Evolutionary conservation across 2,888 invertebrate species (phyloP), one percentile per base, ranked within the genome.

Genomic region (Sturmia bella): DNA sequence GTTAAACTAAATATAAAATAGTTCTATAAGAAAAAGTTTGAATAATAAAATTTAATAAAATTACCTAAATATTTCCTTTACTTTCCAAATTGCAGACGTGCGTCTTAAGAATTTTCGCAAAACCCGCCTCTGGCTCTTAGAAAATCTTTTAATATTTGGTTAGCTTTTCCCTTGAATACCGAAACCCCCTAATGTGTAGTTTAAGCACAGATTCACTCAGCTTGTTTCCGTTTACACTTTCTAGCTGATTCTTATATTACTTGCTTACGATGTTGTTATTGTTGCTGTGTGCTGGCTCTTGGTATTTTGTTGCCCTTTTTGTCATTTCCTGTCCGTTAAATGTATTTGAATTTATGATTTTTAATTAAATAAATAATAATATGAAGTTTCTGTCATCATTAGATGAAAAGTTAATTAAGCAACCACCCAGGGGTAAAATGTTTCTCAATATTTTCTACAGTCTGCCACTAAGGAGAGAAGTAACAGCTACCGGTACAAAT

Each of bases 291-390:
- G n/a, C n/a, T n/a, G n/a, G n/a, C n/a, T 50, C 17, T 39, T 39
- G 9, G 32, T 32, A 32, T 9, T 50, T 15, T 13, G 37, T 24
- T 57, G 17, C 17, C 24, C 13, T 27, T 54, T 24, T 27, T 39
- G 9, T 0, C 7, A 17, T 27, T 15, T 27, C 21, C 32, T 45
- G 19, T 32, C 32, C 50, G n/a, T 52, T 43, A n/a, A 15, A 15
- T 56, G 37, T 39, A 39, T 64, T 24, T 39, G 75, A 64, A 75
- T 70, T 80, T 80, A 75, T 75, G 75, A 75, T 59, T 80, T 75
- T 75, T 80, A 75, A 75, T 80, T 75, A 75, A 70, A 59, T 66
- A 80, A 80, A 75, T 64, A 68, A 27, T 63, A 2, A 72, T 52
- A 17, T 15, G 41, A 54, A 27, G 68, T 24, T 54, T 27, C 7